Evolutionary conservation across 2,888 invertebrate genomes (phyloP), one percentile per base, ranked within the genome.

Genomic region (Dolichomitus sp.): DNA sequence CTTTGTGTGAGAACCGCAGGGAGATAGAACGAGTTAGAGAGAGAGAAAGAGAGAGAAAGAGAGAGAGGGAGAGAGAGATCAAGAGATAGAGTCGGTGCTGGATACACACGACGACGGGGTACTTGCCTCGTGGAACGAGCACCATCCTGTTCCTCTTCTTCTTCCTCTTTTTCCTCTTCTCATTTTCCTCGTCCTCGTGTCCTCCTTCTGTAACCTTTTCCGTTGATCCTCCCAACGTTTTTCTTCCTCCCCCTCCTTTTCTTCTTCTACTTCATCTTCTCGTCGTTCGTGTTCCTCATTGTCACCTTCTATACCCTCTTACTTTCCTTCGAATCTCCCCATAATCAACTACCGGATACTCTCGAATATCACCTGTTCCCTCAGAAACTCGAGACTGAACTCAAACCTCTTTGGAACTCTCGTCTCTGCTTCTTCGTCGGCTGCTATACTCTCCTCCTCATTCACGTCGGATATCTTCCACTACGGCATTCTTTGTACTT

Each of bases 1-100:
- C 90, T 85, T 87, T 86, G 87, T 82, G 84, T 70, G 82, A 85
- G 84, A 83, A 82, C 81, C 74, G 69, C 74, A 69, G 77, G 74
- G 78, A 81, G 83, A 82, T 63, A 65, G 57, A 65, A 42, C 50
- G 61, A 50, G 54, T 57, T 30, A 63, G 75, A 33, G 61, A 70
- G 69, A 74, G 48, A 54, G 37, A 72, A 45, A 69, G 19, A 40
- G 33, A 45, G 30, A 40, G 73, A 73, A 17, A 54, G 61, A 17
- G 37, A 61, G 40, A 37, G 2, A 37, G 42, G 33, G 33, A 33
- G 63, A 79, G 61, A 74, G 40, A 83, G 74, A 70, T 57, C 70
- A 68, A 78, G 70, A 73, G 65, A 48, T 68, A 81, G 72, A 77
- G 79, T 73, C 61, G 66, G 68, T 66, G 45, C 48, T 42, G 40